Conservation (phyloP, 2,888 invertebrate species). For the Escarpia spicata region DNA sequence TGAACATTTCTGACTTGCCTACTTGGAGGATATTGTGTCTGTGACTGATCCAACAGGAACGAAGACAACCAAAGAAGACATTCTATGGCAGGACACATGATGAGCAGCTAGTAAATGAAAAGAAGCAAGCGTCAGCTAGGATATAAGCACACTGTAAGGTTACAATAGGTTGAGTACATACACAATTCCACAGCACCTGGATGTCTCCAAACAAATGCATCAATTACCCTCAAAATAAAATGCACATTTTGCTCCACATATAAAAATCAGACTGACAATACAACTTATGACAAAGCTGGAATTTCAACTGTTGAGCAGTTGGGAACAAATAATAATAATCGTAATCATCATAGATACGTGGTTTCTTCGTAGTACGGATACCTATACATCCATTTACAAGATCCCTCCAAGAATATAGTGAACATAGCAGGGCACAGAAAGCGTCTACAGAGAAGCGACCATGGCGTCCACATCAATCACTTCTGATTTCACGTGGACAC, state of each 20-base stretch:
- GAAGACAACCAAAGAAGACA: background rate
- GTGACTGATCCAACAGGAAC: background rate
- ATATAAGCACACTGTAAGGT: background rate
- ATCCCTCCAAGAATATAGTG: background rate
- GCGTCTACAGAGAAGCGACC: background rate
- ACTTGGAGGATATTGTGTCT: background rate
- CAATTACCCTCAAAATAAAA: slow-evolving; percentile 10
- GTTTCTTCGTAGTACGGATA: background rate
- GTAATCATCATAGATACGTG: background rate
- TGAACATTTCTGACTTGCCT: background rate
- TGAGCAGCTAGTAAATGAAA: background rate
- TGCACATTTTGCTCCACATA: background rate
- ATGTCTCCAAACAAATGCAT: background rate
- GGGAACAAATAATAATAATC: background rate
- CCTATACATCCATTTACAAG: background rate
- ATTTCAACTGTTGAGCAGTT: slow-evolving; percentile 13
- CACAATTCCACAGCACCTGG: background rate
- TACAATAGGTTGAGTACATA: slow-evolving; percentile 4
- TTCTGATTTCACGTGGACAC: background rate
- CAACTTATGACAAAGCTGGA: background rate
- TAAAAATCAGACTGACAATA: background rate
- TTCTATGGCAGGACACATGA: background rate
- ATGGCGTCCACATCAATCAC: background rate
- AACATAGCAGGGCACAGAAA: slow-evolving; percentile 6
- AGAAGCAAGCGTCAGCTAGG: background rate